Evolutionary conservation across 2,797 vertebrate species (phyloP).

Genomic region (Ctenosaura bakeri): DNA sequence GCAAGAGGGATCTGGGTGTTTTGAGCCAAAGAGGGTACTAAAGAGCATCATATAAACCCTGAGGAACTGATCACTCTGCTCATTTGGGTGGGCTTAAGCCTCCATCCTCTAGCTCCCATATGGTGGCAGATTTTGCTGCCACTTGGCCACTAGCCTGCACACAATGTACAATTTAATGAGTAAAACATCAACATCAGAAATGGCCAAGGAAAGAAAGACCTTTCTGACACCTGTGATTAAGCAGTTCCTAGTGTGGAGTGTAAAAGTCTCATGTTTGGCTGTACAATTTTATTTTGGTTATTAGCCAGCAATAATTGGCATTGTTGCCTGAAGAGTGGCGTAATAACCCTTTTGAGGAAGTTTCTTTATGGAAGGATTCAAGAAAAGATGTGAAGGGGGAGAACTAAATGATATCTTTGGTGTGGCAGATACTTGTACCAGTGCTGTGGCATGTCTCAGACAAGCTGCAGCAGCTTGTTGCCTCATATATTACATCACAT

Average conservation of each 20-base stretch:
- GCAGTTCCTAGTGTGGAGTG: not conserved
- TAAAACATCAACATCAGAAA: conserved; percentile 21
- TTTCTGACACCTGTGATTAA: not conserved
- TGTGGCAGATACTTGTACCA: not conserved
- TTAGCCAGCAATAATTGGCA: not conserved
- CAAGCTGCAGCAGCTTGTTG: not conserved
- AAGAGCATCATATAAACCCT: not conserved
- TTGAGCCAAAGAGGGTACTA: not conserved
- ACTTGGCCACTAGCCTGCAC: not conserved
- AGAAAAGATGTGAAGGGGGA: not conserved
- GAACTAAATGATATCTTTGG: not conserved
- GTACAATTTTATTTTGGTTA: not conserved
- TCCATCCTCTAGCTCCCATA: not conserved
- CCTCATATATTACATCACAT: not conserved
- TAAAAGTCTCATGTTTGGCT: not conserved
- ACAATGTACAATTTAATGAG: not conserved
- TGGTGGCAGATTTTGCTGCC: conserved; percentile 19
- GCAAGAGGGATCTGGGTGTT: not conserved
- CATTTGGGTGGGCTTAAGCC: not conserved
- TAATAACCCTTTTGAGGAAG: not conserved
- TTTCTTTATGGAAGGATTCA: not conserved
- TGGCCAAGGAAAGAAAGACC: conserved; percentile 10
- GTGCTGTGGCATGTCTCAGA: not conserved
- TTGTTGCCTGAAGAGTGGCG: not conserved
- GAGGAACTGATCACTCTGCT: not conserved